Evolutionary conservation across 2,113 vertebrate genomes (phyloP).

Genomic region (Lepus europaeus): DNA sequence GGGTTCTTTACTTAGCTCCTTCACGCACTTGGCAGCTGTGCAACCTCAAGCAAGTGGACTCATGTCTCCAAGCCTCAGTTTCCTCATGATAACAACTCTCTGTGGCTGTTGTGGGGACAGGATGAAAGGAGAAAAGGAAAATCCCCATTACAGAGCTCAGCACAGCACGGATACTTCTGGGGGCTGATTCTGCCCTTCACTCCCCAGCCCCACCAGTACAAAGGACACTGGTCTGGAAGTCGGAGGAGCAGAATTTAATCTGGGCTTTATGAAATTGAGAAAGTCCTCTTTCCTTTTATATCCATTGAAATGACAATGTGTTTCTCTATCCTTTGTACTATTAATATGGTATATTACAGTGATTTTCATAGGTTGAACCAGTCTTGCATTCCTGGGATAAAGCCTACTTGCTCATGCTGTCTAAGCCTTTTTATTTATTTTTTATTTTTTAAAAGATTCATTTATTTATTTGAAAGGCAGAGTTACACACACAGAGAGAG

Average conservation of each 20-base stretch:
- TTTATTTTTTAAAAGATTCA: no score
- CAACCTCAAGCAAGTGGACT: background rate
- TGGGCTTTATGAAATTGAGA: background rate
- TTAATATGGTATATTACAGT: background rate
- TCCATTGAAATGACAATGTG: background rate
- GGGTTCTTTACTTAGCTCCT: background rate
- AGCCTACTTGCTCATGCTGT: background rate
- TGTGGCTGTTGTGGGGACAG: background rate
- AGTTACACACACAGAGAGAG: no score
- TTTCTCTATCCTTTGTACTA: background rate
- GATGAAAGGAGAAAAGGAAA: background rate
- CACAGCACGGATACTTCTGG: background rate
- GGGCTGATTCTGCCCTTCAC: background rate
- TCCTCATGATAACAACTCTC: background rate
- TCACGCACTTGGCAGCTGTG: background rate
- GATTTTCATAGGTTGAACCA: slow-evolving; percentile 1
- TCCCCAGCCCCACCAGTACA: background rate
- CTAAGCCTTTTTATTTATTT: background rate
- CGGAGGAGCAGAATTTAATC: background rate
- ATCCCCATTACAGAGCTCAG: background rate
- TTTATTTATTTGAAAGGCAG: no score
- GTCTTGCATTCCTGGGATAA: slow-evolving; percentile 22
- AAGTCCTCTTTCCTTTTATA: background rate
- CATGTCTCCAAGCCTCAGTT: background rate
- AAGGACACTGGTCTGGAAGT: background rate